phyloP scores from a whole-genome alignment of 2,888 invertebrate genomes.

The Trimorus sp. region DNA sequence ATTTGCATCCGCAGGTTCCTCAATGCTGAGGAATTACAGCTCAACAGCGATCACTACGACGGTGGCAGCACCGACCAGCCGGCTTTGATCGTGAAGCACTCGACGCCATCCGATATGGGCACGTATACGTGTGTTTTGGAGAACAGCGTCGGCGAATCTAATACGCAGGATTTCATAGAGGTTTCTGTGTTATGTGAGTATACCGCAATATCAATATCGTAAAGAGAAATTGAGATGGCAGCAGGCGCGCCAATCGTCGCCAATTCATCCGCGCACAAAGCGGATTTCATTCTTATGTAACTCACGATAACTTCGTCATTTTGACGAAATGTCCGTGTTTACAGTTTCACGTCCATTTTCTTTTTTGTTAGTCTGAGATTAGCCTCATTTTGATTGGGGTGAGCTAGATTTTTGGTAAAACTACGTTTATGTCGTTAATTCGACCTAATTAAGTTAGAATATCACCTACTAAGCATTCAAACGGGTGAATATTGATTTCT shows the following conservation, averaged over 20 bases:
- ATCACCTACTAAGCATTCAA: no score
- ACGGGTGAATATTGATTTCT: no score
- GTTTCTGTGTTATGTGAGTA: conserved; percentile 93
- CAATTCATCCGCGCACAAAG: conserved; percentile 43
- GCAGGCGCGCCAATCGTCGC: conserved; percentile 35
- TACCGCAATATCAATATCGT: conserved; percentile 64
- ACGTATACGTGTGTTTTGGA: conserved; percentile 91
- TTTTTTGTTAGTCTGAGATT: not conserved
- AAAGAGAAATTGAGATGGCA: conserved; percentile 57
- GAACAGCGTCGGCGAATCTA: conserved; percentile 90
- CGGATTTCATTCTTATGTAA: conserved; percentile 49
- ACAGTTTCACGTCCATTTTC: not conserved
- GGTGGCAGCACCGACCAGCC: conserved; percentile 90
- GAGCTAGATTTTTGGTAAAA: no score
- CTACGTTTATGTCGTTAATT: no score
- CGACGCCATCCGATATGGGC: conserved; percentile 90
- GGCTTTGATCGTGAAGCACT: conserved; percentile 89
- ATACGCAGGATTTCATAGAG: conserved; percentile 88
- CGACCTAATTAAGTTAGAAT: no score
- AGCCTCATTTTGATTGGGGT: no score
- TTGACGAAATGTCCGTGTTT: not conserved
- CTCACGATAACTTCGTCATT: conserved; percentile 37
- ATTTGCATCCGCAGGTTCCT: conserved; percentile 84
- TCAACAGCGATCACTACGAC: conserved; percentile 86
- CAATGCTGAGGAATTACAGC: conserved; percentile 85